Evolutionary conservation across 2,888 invertebrate genomes (phyloP), one percentile per base, ranked within the genome.

Genomic region (Drosophila kuntzei): DNA sequence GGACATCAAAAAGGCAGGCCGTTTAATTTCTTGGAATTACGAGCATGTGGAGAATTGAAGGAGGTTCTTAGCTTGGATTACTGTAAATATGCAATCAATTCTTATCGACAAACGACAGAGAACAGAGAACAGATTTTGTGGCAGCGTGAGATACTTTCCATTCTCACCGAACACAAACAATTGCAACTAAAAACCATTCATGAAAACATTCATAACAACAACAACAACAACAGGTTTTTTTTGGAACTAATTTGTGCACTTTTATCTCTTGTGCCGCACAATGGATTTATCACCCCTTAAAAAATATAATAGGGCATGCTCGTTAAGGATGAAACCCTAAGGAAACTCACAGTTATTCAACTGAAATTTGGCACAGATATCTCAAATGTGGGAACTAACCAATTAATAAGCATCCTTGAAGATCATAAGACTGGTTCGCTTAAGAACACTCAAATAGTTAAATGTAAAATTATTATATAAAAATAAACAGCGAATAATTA

Each of bases 51-150:
- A 22, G 20, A 22, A 39, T 16, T 8, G 29, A 41, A 46, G 47
- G 22, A 39, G 46, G 22, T 59, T 59, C 50, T 43, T 50, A 27
- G 41, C 32, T 41, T 50, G 58, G 60, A 68, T 78, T 78, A 77
- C 85, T 67, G 68, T 73, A 85, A 87, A 82, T 82, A 87, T 85
- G 85, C 88, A 82, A 82, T 87, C 86, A 82, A 82, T 87, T 81
- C 76, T 81, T 81, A 82, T 82, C 88, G 88, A 85, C 11, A 37
- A 34, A n/a, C 41, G 14, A 55, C 8, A 16, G 16, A 16, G 12
- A 37, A 51, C 27, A 49, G 11, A 25, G 16, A 22, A 39, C 16
- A 14, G 32, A 44, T 50, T 51, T 43, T 12, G 9, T 27, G 49
- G 49, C 59, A 75, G 74, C 79, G 78, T 75, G 75, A 75, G 75